Evolutionary conservation across 2,888 invertebrate genomes (phyloP).

Genomic region (Mycogona germanica): DNA sequence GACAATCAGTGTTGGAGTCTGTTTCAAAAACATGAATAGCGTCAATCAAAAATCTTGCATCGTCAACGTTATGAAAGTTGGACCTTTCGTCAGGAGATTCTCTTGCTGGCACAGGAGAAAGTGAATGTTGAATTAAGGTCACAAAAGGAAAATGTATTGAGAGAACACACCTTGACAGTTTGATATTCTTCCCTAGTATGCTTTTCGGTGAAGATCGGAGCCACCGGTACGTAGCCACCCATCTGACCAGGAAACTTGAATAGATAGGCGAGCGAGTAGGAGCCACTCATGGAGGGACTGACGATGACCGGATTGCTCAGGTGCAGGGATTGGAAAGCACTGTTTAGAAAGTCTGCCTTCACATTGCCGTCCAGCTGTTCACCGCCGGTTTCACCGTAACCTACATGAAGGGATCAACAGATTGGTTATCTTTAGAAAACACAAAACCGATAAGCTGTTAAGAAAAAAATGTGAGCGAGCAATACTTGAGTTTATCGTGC

Average conservation of each 20-base stretch:
- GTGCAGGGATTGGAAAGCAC: conserved; percentile 28
- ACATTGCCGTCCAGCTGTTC: conserved; percentile 21
- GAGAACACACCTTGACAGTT: conserved; percentile 25
- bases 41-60: no score
- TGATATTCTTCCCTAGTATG: conserved; percentile 25
- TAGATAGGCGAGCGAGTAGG: conserved; percentile 35
- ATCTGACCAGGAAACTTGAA: conserved; percentile 30
- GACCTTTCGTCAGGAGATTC: no score
- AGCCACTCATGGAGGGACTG: conserved; percentile 40
- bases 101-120: not conserved
- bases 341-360: conserved; percentile 28
- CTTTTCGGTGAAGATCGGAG: conserved; percentile 31
- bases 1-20: conserved; percentile 38
- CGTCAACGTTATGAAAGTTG: no score
- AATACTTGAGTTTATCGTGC: no score
- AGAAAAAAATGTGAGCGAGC: no score
- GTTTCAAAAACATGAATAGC: conserved; percentile 19
- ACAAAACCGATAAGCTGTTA: not conserved
- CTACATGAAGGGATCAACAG: conserved; percentile 24
- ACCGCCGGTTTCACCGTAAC: conserved; percentile 28
- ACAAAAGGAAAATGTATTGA: no score
- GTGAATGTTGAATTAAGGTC: not conserved
- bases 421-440: not conserved
- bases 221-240: conserved; percentile 35
- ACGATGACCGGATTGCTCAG: conserved; percentile 35